A percentile compares a stretch with the other conserved stretches of the same genome.
Evolutionary conservation across 2,888 invertebrate genomes (phyloP).

Genomic region (Drosophila anomelani): DNA sequence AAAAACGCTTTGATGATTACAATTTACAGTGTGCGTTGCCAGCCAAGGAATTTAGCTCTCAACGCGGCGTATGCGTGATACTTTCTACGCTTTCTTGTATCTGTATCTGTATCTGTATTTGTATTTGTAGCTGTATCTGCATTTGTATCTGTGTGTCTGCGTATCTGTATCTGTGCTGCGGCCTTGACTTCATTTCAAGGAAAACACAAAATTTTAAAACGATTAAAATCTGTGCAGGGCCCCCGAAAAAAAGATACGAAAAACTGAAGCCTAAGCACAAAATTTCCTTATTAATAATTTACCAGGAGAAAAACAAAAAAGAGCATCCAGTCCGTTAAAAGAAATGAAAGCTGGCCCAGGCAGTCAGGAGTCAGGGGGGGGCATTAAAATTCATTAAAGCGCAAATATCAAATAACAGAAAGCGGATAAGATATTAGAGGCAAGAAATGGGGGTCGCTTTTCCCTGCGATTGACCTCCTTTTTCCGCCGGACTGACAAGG

Average conservation of each 20-base stretch:
- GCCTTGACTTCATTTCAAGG: conserved; percentile 21
- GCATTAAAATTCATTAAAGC: conserved; percentile 57
- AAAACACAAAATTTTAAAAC: conserved; percentile 33
- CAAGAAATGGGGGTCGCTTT: conserved; percentile 8
- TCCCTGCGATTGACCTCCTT: not conserved
- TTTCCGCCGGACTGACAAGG: conserved; percentile 47
- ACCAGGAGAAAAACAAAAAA: conserved; percentile 17
- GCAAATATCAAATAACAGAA: conserved; percentile 60
- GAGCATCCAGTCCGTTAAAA: conserved; percentile 9
- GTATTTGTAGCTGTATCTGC: not conserved
- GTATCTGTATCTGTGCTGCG: not conserved
- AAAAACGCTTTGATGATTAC: conserved; percentile 92
- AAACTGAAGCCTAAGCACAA: conserved; percentile 55
- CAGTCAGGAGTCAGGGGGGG: not conserved
- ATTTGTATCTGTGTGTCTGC: not conserved
- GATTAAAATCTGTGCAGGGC: conserved; percentile 56
- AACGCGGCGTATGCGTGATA: conserved; percentile 48
- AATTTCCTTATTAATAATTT: conserved; percentile 67
- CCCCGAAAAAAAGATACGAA: conserved; percentile 1
- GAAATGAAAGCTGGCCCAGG: conserved; percentile 6
- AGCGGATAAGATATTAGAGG: conserved; percentile 42
- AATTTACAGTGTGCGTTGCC: conserved; percentile 92
- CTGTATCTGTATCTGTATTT: not conserved
- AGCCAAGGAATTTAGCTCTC: conserved; percentile 39
- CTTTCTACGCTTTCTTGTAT: conserved; percentile 12